Evolutionary conservation across 2,888 invertebrate species (phyloP), one percentile per base, ranked within the genome.

Genomic region (Orgyia antiqua): DNA sequence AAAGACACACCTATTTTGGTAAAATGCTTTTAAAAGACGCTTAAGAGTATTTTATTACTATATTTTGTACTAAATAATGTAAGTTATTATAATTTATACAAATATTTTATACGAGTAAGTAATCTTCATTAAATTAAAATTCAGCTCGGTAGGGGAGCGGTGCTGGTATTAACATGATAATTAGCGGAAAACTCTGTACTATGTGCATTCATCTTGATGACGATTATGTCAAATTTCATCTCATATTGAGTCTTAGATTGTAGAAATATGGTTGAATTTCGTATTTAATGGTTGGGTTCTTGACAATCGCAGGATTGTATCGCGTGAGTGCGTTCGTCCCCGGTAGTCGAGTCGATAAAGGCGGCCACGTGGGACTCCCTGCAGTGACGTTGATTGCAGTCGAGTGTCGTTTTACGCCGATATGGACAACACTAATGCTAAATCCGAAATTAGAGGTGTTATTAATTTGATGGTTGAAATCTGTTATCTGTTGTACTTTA

Each of bases 311-410:
- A 45, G 43, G 68, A 61, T 72, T 73, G 58, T 69, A 56, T 68
- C 71, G 75, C 74, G 50, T 64, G 61, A 68, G 41, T 72, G 73
- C 47, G 42, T 54, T 33, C 53, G 55, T 64, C 71, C 69, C 74
- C 58, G 58, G 67, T 58, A 51, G 51, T 39, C 36, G 42, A 33
- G 33, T 27, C 34, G 29, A 43, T 46, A 47, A 55, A 42, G 49
- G 45, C 45, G 49, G 70, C 70, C 82, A 79, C 83, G 82, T 74
- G 79, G 71, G 84, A 57, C 82, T 45, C 68, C 84, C 83, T 73
- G 79, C 63, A 36, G 83, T 37, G 79, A 49, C 57, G 53, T 30
- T 79, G 80, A 84, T 82, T 76, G 80, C 64, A 61, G 70, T 54
- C 82, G 78, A 77, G 69, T 69, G 83, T 63, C 83, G 72, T 54